Evolutionary conservation across 2,113 vertebrate genomes (phyloP).

Genomic region (Puma concolor): DNA sequence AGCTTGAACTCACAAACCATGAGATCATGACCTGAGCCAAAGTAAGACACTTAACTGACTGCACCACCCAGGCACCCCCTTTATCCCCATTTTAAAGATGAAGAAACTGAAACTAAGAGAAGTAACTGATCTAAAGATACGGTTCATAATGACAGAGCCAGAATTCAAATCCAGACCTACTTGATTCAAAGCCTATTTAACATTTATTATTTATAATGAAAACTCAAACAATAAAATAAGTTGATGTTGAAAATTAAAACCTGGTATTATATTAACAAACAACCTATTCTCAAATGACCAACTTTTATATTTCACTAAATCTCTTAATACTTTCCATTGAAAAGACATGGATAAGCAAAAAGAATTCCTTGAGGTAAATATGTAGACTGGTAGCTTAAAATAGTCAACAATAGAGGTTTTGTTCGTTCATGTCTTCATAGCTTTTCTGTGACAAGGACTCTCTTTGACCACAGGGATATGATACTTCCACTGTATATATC

Average conservation of each 20-base stretch:
- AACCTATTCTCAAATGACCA: background rate
- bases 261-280: background rate
- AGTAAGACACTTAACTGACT: too few relatives aligned
- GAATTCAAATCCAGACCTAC: background rate
- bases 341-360: background rate
- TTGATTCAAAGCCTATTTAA: background rate
- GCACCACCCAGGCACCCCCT: too few relatives aligned
- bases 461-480: background rate
- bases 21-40: too few relatives aligned
- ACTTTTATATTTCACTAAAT: background rate
- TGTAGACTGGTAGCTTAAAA: background rate
- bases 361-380: background rate
- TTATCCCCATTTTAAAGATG: background rate
- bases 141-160: background rate
- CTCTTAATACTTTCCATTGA: background rate
- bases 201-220: conserved; percentile 23
- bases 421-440: background rate
- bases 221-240: background rate
- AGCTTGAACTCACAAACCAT: too few relatives aligned
- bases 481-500: background rate
- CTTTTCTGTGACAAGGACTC: background rate
- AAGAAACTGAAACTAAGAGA: conserved; percentile 3
- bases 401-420: background rate
- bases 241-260: conserved; percentile 22
- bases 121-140: background rate